Conservation (phyloP, 1,140 invertebrate genomes). For the Zaprionus camerounensis region DNA sequence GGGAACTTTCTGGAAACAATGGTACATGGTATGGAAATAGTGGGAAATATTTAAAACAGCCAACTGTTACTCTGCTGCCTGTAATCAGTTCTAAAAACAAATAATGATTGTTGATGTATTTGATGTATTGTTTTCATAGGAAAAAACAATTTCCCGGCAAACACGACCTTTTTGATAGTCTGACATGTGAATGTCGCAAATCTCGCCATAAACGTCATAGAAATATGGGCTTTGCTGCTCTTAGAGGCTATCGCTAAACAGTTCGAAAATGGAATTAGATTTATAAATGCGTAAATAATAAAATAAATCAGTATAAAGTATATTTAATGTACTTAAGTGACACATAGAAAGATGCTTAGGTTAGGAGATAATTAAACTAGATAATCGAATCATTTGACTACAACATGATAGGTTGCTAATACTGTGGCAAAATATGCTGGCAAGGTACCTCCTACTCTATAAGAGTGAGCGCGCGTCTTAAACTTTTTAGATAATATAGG, state of each 20-base stretch:
- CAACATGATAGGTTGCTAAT: conserved; percentile 39
- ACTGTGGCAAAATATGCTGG: conserved; percentile 53
- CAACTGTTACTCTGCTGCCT: too few relatives aligned
- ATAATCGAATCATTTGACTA: conserved; percentile 40
- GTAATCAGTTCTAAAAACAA: too few relatives aligned
- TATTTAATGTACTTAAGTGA: conserved; percentile 14
- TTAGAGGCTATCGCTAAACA: background rate
- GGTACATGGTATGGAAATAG: too few relatives aligned
- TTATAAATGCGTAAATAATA: background rate
- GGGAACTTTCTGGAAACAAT: too few relatives aligned
- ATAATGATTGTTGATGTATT: too few relatives aligned
- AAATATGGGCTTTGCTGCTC: background rate
- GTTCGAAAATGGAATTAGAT: background rate
- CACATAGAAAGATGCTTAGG: conserved; percentile 12
- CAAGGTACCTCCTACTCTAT: conserved; percentile 71
- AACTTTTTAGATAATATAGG: conserved; percentile 13
- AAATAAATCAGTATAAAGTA: conserved; percentile 1
- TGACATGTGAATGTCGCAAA: too few relatives aligned
- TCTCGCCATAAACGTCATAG: background rate
- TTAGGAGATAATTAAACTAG: conserved; percentile 23
- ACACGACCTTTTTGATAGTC: too few relatives aligned
- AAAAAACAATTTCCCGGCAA: too few relatives aligned
- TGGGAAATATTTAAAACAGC: too few relatives aligned
- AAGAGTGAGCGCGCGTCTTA: conserved; percentile 72
- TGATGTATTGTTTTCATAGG: too few relatives aligned